Evolutionary conservation across 2,113 vertebrate species (phyloP), one percentile per base, ranked within the genome.

Genomic region (Proterorhinus semilunaris): DNA sequence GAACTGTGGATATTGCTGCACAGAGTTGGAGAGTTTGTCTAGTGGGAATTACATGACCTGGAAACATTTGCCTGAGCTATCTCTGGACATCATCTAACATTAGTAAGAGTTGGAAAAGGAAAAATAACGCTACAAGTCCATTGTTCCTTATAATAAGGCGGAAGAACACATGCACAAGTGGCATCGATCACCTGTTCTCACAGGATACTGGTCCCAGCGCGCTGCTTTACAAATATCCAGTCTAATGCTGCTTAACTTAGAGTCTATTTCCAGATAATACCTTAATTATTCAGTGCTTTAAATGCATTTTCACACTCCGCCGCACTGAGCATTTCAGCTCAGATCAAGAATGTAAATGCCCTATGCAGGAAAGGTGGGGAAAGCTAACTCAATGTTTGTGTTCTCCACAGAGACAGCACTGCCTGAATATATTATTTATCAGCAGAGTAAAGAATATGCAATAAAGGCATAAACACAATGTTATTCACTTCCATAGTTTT

Each of bases 11-110:
- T 44, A 5, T 10, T n/a, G 15, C 42, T 44, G 36, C 27, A 15
- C 57, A 43, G 27, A 59, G 12, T 36, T 8, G 6, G 36, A 59
- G 8, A 44, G 1, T 51, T 13, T 51, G 49, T 45, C 58, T 10
- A 0, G 42, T 44, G 58, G 58, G 58, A 61, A 61, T 61, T 61
- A 9, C 13, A 61, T 61, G 58, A 61, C 58, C 58, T 61, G 58
- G 42, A 61, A 61, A 61, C 58, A 61, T 61, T 61, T 61, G 58
- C 13, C 13, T 13, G 12, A 61, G 58, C 58, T 61, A 61, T 61
- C 58, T 61, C 42, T 61, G 58, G 58, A 61, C 58, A 61, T 61
- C 15, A 15, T 61, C 58, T 61, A 61, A 61, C 58, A 61, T 61
- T 61, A 61, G 36, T 13, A 16, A 61, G 13, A 8, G 58, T 59